Base-by-base conservation (phyloP, 2,797 vertebrate species). In the Danio choprae region DNA sequence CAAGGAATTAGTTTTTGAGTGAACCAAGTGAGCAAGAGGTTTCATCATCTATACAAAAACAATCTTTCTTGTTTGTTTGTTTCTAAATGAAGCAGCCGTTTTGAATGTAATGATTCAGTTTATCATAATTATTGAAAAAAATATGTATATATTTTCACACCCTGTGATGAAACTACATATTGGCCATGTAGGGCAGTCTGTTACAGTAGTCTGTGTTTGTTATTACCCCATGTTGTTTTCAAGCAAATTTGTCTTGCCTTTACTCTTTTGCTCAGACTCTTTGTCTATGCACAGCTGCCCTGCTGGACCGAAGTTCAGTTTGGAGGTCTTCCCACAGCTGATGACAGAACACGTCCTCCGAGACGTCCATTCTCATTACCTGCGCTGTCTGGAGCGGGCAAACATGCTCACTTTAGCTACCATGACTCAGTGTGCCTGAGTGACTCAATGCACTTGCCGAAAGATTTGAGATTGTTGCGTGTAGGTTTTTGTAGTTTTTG, bases 351-450 rank as follows among this genome's bases (percentile, higher is more conserved):
- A 69, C 13, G 1, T 67, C 41, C 36, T 59, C 5, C 48, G 65
- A 77, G 63, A 77, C 11, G 22, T n/a, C 18, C 50, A 51, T 44
- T 8, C 58, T 50, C 64, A 48, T 46, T 48, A 18, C 71, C 43
- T 46, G n/a, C 20, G 43, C 16, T 59, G 22, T 40, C 55, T 41
- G 44, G 65, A 16, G 20, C n/a, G 3, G 13, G 41, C 22, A 40
- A 40, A 50, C 41, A 20, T 16, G 3, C 50, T 68, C 5, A 8
- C 13, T 43, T 77, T 59, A 36, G 22, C n/a, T 10, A 18, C 8
- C 46, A 51, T 48, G 44, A 50, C 16, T 67, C 50, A 0, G 50
- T 67, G 50, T 44, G 56, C 8, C 60, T 22, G 59, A 59, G 72
- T 55, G n/a, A 56, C 40, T 20, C 9, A 1, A 15, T 48, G 41